phyloP scores from a whole-genome alignment of 1,140 invertebrate species.

The Apis dorsata region DNA sequence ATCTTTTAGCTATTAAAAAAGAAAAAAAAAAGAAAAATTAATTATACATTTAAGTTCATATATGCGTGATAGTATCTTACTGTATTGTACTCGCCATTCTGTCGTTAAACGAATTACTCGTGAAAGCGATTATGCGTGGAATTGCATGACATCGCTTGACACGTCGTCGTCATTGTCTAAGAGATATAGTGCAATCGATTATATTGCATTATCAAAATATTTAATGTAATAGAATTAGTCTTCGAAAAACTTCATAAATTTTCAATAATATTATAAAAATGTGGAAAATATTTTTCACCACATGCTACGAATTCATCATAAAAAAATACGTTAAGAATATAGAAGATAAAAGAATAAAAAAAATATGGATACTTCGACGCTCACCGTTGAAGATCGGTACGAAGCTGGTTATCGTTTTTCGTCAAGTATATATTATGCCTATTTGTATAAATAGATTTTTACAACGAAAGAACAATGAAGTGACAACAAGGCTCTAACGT shows the following conservation, averaged over 20 bases:
- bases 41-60: background rate
- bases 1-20: background rate
- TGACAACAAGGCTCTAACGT: slow-evolving; percentile 37
- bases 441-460: slow-evolving; percentile 13
- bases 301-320: slow-evolving; percentile 28
- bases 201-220: slow-evolving; percentile 21
- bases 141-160: slow-evolving; percentile 48
- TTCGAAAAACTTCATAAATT: background rate
- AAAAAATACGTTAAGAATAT: slow-evolving; percentile 12
- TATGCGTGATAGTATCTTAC: slow-evolving; percentile 15
- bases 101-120: slow-evolving; percentile 50
- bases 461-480: slow-evolving; percentile 21
- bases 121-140: slow-evolving; percentile 54
- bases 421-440: background rate
- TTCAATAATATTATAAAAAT: too few species aligned
- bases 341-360: slow-evolving; percentile 14
- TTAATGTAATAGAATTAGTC: background rate
- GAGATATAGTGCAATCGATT: slow-evolving; percentile 19
- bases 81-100: slow-evolving; percentile 24
- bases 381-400: slow-evolving; percentile 47
- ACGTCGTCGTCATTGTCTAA: slow-evolving; percentile 39
- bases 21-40: background rate
- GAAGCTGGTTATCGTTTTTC: slow-evolving; percentile 13
- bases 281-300: slow-evolving; percentile 15
- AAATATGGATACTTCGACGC: slow-evolving; percentile 33